Evolutionary conservation across 2,113 vertebrate genomes (phyloP).

Genomic region (Pleuronectes platessa): DNA sequence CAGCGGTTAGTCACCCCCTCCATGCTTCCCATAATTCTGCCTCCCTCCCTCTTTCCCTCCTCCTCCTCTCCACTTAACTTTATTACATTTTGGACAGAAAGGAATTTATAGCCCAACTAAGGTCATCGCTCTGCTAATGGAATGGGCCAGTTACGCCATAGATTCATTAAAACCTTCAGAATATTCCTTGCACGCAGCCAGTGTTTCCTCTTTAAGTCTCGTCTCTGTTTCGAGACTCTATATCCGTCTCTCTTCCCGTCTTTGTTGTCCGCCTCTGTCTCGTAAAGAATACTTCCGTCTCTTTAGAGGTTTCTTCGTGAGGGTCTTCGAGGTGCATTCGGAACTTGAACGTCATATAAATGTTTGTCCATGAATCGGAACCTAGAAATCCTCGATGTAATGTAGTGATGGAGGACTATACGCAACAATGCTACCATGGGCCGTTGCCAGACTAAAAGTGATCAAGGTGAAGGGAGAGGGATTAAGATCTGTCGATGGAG

Average conservation of each 20-base stretch:
- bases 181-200: constrained; percentile 81
- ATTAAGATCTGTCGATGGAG: constrained; percentile 41
- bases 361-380: constrained; percentile 49
- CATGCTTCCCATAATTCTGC: constrained; percentile 43
- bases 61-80: constrained; percentile 84
- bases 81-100: constrained; percentile 85
- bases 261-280: not conserved
- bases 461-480: constrained; percentile 78
- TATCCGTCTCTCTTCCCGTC: not conserved
- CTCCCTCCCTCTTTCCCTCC: constrained; percentile 47
- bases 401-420: constrained; percentile 83
- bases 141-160: constrained; percentile 86
- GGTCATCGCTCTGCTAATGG: constrained; percentile 88
- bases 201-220: constrained; percentile 71
- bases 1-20: constrained; percentile 61
- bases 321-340: constrained; percentile 76
- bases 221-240: constrained; percentile 47
- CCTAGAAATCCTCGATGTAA: constrained; percentile 81
- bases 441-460: constrained; percentile 82
- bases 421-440: constrained; percentile 83
- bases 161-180: constrained; percentile 85
- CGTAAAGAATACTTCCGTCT: constrained; percentile 77
- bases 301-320: constrained; percentile 77
- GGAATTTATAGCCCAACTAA: constrained; percentile 87
- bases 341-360: not conserved